Conservation (phyloP, 2,888 invertebrate genomes). For the Pecten maximus region DNA sequence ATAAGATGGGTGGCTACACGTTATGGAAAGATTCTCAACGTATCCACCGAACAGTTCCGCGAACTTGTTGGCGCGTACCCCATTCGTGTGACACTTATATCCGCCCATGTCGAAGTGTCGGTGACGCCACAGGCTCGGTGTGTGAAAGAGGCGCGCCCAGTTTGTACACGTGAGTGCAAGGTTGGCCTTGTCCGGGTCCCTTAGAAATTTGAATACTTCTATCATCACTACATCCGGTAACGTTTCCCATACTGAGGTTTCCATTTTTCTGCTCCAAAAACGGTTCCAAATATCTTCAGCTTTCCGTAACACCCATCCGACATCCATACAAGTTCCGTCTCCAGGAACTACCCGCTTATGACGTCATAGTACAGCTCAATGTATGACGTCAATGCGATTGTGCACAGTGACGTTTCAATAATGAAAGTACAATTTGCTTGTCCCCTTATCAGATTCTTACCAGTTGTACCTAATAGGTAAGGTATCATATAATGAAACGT, state of each 20-base stretch:
- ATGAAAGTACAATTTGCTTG: background rate
- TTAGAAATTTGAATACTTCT: conserved; percentile 65
- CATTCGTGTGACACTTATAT: conserved; percentile 60
- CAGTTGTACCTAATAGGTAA: no score
- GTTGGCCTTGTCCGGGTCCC: conserved; percentile 62
- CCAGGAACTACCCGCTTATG: background rate
- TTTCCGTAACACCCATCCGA: conserved; percentile 11
- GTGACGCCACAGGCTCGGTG: conserved; percentile 69
- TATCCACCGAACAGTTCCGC: conserved; percentile 66
- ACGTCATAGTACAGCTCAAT: background rate
- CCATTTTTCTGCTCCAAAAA: conserved; percentile 42
- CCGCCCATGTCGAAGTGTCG: conserved; percentile 69
- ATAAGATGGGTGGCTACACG: conserved; percentile 71
- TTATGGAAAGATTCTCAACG: conserved; percentile 66
- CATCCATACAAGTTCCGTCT: background rate
- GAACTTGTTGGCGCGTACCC: conserved; percentile 64
- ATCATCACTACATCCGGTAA: conserved; percentile 68
- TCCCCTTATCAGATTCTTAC: no score
- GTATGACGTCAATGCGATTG: background rate
- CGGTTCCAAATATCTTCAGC: background rate
- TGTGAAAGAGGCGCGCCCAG: conserved; percentile 64
- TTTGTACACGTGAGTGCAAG: conserved; percentile 65
- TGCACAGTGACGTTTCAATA: background rate
- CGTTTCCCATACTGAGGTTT: conserved; percentile 58
- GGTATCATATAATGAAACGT: no score